Evolutionary conservation across 2,888 invertebrate genomes (phyloP).

Genomic region (Rambutsinella grinnellia): DNA sequence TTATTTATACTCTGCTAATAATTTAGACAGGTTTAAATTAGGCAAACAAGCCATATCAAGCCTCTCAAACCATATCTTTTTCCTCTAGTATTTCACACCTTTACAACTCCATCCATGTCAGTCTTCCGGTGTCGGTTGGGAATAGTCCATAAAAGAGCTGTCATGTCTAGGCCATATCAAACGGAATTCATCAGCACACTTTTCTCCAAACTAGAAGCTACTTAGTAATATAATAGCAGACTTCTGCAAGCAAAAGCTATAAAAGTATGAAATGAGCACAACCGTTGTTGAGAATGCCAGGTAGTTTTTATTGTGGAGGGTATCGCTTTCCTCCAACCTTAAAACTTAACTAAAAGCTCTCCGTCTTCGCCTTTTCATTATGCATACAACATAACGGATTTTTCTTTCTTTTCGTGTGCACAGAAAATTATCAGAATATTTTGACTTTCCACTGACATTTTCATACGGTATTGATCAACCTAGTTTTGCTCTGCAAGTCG

Average conservation of each 20-base stretch:
- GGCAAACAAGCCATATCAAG: too few species aligned
- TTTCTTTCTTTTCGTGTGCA: neutral
- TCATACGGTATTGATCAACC: neutral
- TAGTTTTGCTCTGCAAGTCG: neutral
- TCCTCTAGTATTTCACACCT: too few species aligned
- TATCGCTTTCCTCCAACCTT: constrained; percentile 12
- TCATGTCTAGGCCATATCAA: neutral
- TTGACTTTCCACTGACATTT: neutral
- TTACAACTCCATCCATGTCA: too few species aligned
- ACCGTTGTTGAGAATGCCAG: too few species aligned
- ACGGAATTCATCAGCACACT: constrained; percentile 31
- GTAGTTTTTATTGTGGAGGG: neutral
- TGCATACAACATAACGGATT: neutral
- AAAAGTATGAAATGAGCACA: too few species aligned
- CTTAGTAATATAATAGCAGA: constrained; percentile 4
- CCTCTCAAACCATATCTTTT: too few species aligned
- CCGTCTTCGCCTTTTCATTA: neutral
- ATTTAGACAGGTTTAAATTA: too few species aligned
- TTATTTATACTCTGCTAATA: too few species aligned
- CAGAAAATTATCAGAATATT: neutral
- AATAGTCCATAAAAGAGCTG: neutral
- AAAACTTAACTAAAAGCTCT: constrained; percentile 6
- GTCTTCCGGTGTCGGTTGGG: neutral
- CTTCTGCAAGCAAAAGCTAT: too few species aligned
- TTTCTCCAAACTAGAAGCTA: constrained; percentile 10